phyloP scores from a whole-genome alignment of 2,113 vertebrate genomes.

The Struthio camelus region DNA sequence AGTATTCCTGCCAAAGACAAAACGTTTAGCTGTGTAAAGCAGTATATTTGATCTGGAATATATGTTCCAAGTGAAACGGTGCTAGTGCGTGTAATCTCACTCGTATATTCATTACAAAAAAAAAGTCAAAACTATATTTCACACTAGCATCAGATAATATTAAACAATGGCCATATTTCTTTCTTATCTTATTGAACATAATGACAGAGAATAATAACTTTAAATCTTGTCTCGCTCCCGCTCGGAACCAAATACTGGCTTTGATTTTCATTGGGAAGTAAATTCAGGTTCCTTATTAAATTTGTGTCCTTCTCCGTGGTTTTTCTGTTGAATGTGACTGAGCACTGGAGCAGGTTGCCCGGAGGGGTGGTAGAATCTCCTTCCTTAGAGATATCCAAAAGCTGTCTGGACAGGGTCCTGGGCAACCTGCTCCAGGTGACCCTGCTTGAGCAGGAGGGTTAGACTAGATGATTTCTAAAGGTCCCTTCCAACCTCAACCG shows the following conservation, averaged over 20 bases:
- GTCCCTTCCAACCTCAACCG: not conserved
- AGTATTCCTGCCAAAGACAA: conserved; percentile 85
- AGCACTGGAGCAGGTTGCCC: too few species aligned
- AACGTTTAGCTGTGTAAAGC: conserved; percentile 6
- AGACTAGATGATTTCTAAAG: not conserved
- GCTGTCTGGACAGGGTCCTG: too few species aligned
- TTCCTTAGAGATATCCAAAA: not conserved
- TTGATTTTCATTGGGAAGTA: not conserved
- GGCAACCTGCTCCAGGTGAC: too few species aligned
- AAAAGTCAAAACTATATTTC: not conserved
- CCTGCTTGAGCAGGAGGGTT: not conserved
- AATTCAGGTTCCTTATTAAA: not conserved
- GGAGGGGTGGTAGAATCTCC: not conserved
- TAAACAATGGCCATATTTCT: not conserved
- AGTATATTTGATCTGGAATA: not conserved
- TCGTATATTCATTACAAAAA: not conserved
- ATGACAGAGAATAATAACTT: not conserved
- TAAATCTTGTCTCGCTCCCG: not conserved
- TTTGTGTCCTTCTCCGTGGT: not conserved
- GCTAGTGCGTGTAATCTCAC: not conserved
- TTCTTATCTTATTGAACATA: not conserved
- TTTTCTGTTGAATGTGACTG: not conserved
- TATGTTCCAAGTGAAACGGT: not conserved
- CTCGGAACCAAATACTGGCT: not conserved
- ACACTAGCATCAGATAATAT: not conserved